A percentile compares a stretch with the other conserved stretches of the same genome.
phyloP scores from a whole-genome alignment of 2,888 invertebrate species.

The Nasonia oneida region DNA sequence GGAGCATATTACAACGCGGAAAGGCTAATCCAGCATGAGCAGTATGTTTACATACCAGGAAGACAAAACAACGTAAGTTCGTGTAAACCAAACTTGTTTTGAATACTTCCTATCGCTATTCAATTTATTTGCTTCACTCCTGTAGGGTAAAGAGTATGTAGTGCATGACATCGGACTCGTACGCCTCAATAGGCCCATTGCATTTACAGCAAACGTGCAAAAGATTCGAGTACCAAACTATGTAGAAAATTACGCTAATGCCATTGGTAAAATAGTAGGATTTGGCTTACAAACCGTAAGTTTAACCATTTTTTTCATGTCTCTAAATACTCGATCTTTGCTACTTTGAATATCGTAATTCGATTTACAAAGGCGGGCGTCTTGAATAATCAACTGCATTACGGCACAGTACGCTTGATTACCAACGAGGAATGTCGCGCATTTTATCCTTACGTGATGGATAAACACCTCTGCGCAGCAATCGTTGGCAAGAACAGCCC shows the following conservation, averaged over 20 bases:
- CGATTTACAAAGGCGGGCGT: not conserved
- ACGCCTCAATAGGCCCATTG: not conserved
- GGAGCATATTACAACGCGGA: not conserved
- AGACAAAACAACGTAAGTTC: not conserved
- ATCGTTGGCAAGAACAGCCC: not conserved
- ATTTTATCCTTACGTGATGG: not conserved
- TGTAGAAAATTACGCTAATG: too few species aligned
- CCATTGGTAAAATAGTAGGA: not conserved
- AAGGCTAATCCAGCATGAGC: not conserved
- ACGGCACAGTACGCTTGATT: not conserved
- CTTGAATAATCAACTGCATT: not conserved
- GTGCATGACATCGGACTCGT: not conserved
- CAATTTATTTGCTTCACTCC: not conserved
- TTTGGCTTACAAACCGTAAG: not conserved
- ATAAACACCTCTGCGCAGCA: not conserved
- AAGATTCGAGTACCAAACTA: too few species aligned
- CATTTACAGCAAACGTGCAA: not conserved
- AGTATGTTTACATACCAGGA: not conserved
- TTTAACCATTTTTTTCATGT: not conserved
- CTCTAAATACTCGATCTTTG: not conserved
- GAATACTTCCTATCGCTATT: not conserved
- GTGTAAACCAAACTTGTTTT: not conserved
- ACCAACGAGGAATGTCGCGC: not conserved
- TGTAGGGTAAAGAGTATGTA: not conserved
- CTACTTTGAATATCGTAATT: not conserved